Base-by-base conservation (phyloP, 1,140 invertebrate species). In the Drosophila miranda region DNA sequence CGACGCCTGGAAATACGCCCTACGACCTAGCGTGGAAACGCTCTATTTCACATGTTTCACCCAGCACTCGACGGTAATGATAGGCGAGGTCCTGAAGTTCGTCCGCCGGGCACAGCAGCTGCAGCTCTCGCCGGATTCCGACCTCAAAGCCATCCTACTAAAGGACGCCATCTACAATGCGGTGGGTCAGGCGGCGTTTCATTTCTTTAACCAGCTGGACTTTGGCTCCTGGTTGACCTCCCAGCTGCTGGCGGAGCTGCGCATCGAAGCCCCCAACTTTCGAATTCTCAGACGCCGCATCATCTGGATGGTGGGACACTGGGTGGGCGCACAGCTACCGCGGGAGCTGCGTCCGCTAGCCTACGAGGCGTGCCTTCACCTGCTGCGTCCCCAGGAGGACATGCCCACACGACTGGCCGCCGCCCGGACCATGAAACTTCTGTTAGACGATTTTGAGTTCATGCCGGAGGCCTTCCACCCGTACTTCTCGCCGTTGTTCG, bases 131-230 rank as follows among this genome's bases (percentile, higher is more conserved):
- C 92, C 94, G 3, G 92, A 94, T 52, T 91, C 90, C 6, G 95
- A 98, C 92, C 91, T 97, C 61, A 92, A 93, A 66, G 93, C 93
- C 9, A 96, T 99, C 82, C 91, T 98, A 56, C 92, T 95, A 21
- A 98, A 98, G 92, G 98, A 99, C 92, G 97, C 97, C n/a, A 94
- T 99, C 55, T 99, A 99, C 84, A 97, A 97, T 92, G 97, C 97
- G 1, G 95, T 97, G 52, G 97, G 97, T 14, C 92, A 98, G 54
- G 95, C 95, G n/a, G 95, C 97, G 0, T 97, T 96, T 91, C 96
- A 98, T 78, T 92, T 99, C 49, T 98, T 97, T 90, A 97, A 99
- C 91, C 96, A 98, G 94, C 93, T 97, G 14, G 96, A 98, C 91
- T 99, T 99, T 92, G 97, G 99, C 91, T 93, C 95, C 59, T 99